phyloP scores from a whole-genome alignment of 2,797 vertebrate species.

The Balearica regulorum region DNA sequence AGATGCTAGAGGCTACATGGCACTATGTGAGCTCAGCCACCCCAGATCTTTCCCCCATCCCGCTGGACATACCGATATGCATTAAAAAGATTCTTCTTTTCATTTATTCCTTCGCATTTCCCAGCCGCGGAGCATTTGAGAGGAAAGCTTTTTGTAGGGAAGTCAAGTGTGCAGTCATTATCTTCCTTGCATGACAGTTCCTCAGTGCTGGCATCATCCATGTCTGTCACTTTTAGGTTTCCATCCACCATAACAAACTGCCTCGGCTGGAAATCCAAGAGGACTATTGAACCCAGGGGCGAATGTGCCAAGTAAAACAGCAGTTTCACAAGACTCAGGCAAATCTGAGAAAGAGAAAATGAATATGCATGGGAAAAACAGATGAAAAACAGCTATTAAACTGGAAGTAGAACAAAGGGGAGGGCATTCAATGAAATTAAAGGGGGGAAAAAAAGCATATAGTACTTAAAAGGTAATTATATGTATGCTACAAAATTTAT shows the following conservation, averaged over 20 bases:
- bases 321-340: constrained; percentile 85
- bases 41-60: not conserved
- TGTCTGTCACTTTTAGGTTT: constrained; percentile 87
- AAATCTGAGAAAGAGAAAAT: constrained; percentile 79
- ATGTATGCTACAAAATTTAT: constrained; percentile 42
- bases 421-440: constrained; percentile 45
- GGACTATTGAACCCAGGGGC: constrained; percentile 86
- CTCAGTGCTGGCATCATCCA: constrained; percentile 84
- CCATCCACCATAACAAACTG: constrained; percentile 91
- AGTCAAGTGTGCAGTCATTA: constrained; percentile 82
- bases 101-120: constrained; percentile 83
- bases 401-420: constrained; percentile 57
- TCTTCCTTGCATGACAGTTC: constrained; percentile 77
- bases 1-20: not conserved
- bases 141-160: constrained; percentile 84
- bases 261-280: constrained; percentile 92
- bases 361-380: constrained; percentile 41
- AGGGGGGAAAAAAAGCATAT: not conserved
- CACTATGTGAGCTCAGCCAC: not conserved
- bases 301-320: constrained; percentile 88
- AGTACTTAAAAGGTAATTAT: constrained; percentile 58
- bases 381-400: constrained; percentile 58
- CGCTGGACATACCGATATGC: constrained; percentile 81
- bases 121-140: constrained; percentile 74
- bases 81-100: constrained; percentile 92